phyloP scores from a whole-genome alignment of 1,140 invertebrate genomes.

The Rhopalosiphum padi region DNA sequence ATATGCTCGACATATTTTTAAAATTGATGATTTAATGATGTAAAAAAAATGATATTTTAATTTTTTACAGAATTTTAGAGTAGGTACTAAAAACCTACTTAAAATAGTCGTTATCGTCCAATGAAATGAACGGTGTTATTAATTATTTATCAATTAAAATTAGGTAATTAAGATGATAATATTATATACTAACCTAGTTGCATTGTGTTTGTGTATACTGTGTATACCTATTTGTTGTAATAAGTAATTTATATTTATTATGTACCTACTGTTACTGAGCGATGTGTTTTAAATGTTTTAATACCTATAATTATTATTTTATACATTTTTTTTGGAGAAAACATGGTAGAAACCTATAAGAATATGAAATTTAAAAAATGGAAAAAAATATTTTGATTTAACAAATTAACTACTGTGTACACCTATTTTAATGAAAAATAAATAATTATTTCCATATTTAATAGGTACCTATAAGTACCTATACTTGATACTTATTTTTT shows the following conservation, averaged over 20 bases:
- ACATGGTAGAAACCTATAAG: slow-evolving; percentile 1
- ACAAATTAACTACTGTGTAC: neutral
- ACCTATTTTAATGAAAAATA: slow-evolving; percentile 12
- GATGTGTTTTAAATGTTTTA: neutral
- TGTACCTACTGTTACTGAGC: neutral
- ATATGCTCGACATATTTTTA: no score
- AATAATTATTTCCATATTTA: slow-evolving; percentile 19
- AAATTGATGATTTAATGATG: neutral
- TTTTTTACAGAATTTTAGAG: neutral
- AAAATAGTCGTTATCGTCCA: neutral
- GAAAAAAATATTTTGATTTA: neutral
- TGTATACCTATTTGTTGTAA: neutral
- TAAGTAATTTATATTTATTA: slow-evolving; percentile 2
- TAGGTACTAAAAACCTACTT: neutral
- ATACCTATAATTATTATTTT: neutral
- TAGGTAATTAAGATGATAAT: neutral
- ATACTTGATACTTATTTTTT: neutral
- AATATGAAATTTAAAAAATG: slow-evolving; percentile 6
- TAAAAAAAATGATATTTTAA: neutral
- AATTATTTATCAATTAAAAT: neutral
- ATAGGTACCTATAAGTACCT: neutral
- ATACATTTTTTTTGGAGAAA: neutral
- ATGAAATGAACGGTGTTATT: neutral
- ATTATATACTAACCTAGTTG: neutral
- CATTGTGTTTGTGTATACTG: neutral